Base-by-base conservation (phyloP, 2,113 vertebrate genomes). In the Pseudolaguvia tuberculata region DNA sequence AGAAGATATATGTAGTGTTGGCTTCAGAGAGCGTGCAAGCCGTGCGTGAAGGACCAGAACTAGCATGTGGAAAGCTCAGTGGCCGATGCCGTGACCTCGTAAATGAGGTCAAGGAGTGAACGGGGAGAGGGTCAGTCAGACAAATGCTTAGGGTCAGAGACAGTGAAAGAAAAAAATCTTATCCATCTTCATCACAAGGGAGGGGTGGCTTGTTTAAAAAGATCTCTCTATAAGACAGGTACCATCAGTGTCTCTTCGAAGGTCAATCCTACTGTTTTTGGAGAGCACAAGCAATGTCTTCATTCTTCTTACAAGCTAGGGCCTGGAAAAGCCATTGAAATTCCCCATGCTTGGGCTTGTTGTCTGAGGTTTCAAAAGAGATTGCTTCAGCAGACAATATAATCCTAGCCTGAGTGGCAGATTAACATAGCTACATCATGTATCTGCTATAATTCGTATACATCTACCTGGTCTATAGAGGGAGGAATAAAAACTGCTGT, bases 41-140 rank as follows among this genome's bases (percentile, higher is more conserved):
- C 45, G 11, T 42, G 62, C 75, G 61, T 80, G 63, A 75, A 55
- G 42, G 20, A 57, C 35, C 69, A 76, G 70, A 58, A 77, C 75
- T 58, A 56, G n/a, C 61, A 78, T 78, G 76, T 56, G 56, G 57
- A 73, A 67, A 56, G 52, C 25, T 59, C 69, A 50, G 76, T 73
- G 71, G 73, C 63, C 45, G 31, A 56, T 55, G 62, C 73, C 62
- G 13, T 73, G 48, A 73, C 80, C 78, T 80, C 76, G 59, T 70
- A 57, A 75, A 57, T 25, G 71, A 80, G 84, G 84, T 85, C 84
- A 85, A 81, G 81, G 73, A 83, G 69, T 51, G 56, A 81, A 59
- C 72, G 69, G 57, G 35, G 71, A 67, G 62, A 39, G 57, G 75
- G 77, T 68, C 76, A 82, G 52, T n/a, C 35, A 72, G 79, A 61